These are phyloP conservation scores for Phortica okadai DNA, from an alignment of 2,888 invertebrate species.

Conservation along the genomic window DNA sequence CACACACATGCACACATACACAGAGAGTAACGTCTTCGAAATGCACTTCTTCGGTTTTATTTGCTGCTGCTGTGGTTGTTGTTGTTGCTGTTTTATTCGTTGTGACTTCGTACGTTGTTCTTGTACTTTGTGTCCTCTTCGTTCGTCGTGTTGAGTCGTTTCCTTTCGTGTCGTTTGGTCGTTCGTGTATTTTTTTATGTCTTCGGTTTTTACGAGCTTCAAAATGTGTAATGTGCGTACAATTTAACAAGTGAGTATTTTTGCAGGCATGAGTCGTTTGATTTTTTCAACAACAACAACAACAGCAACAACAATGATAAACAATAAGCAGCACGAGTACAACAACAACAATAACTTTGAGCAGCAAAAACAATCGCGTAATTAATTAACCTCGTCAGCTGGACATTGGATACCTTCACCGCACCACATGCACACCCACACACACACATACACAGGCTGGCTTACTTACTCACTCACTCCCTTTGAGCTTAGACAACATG, in stretches of 20 bases:
- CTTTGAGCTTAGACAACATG: background rate
- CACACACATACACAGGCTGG: slow-evolving; percentile 30
- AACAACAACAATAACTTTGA: slow-evolving; percentile 41
- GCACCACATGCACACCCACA: slow-evolving; percentile 35
- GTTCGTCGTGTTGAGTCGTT: no score
- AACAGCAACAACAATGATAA: no score
- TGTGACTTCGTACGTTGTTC: background rate
- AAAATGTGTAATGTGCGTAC: background rate
- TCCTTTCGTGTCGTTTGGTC: no score
- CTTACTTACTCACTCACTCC: background rate
- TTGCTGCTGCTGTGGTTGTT: slow-evolving; percentile 34
- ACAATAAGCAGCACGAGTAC: background rate
- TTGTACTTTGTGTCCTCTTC: background rate
- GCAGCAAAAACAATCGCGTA: slow-evolving; percentile 63
- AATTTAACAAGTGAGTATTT: no score
- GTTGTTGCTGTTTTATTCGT: slow-evolving; percentile 38
- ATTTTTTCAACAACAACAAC: no score
- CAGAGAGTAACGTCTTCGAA: background rate
- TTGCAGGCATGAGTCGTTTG: no score
- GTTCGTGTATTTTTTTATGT: background rate
- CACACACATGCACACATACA: no score
- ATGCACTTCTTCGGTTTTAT: background rate
- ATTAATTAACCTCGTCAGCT: slow-evolving; percentile 74
- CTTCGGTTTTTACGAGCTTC: slow-evolving; percentile 3
- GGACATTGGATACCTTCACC: slow-evolving; percentile 57